These are phyloP conservation scores for Campaea margaritaria DNA, from an alignment of 2,888 invertebrate genomes.

Conservation along the genomic window DNA sequence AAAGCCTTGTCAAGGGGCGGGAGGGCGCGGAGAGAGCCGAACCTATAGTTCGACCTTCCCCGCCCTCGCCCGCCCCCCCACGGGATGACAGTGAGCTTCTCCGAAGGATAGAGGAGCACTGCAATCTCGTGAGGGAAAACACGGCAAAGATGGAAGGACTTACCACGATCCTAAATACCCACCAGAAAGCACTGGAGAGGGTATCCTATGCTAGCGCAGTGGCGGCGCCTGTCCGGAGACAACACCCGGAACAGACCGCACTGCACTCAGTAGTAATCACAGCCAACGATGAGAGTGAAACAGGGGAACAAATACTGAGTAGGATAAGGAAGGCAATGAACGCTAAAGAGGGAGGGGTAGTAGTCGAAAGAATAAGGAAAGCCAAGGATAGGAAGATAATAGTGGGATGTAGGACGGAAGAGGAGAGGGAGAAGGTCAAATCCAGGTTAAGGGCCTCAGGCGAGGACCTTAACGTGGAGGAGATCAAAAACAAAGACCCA, in stretches of 20 bases:
- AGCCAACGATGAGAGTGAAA: not conserved
- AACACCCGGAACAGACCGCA: not conserved
- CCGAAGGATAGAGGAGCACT: not conserved
- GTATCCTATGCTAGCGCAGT: not conserved
- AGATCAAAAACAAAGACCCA: too few relatives aligned
- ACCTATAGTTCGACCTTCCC: not conserved
- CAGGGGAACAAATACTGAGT: constrained; percentile 9
- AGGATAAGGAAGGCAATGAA: constrained; percentile 19
- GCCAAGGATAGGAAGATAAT: constrained; percentile 22
- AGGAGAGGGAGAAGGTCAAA: constrained; percentile 6
- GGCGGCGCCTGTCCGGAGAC: not conserved
- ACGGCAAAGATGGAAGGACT: not conserved
- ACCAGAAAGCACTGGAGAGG: not conserved
- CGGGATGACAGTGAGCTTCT: not conserved
- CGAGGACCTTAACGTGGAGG: too few relatives aligned
- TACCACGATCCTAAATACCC: not conserved
- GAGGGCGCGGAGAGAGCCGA: not conserved
- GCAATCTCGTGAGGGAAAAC: not conserved
- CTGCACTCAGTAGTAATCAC: constrained; percentile 18
- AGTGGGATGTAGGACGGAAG: constrained; percentile 7
- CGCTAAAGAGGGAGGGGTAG: constrained; percentile 14
- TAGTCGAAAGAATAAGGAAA: constrained; percentile 12
- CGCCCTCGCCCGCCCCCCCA: not conserved
- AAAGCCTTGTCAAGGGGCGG: too few relatives aligned
- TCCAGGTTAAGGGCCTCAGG: constrained; percentile 1